These are phyloP conservation scores for Listrodromus nycthemerus DNA, from an alignment of 2,888 invertebrate species.

Conservation along the genomic window DNA sequence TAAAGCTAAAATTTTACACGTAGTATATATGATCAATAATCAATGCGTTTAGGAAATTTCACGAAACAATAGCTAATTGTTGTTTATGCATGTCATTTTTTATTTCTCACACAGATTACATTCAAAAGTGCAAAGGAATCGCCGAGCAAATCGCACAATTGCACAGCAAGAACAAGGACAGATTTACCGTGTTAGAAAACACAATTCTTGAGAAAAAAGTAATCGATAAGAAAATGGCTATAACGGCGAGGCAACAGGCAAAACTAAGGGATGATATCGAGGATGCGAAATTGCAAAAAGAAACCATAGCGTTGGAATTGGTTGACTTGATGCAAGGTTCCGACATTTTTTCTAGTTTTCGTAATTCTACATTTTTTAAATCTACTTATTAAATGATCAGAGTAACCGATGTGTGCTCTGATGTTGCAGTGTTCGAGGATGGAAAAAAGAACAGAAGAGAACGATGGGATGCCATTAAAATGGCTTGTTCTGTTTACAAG, in stretches of 20 bases:
- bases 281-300: constrained; percentile 68
- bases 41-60: no score
- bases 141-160: constrained; percentile 63
- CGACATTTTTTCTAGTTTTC: not conserved
- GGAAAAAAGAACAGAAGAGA: constrained; percentile 68
- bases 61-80: no score
- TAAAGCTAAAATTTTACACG: no score
- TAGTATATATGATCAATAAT: no score
- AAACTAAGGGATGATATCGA: constrained; percentile 69
- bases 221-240: constrained; percentile 73
- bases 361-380: not conserved
- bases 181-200: constrained; percentile 66
- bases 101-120: constrained; percentile 62
- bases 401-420: not conserved
- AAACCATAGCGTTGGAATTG: constrained; percentile 73
- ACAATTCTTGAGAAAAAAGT: constrained; percentile 73
- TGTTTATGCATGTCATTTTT: not conserved
- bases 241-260: constrained; percentile 66
- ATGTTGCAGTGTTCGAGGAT: constrained; percentile 68
- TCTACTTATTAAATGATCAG: not conserved
- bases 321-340: constrained; percentile 76
- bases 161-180: constrained; percentile 52
- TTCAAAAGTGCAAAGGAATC: constrained; percentile 54
- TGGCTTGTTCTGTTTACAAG: constrained; percentile 76
- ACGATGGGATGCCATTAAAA: constrained; percentile 77